phyloP scores from a whole-genome alignment of 2,888 invertebrate species.

The Prosapia bicincta region DNA sequence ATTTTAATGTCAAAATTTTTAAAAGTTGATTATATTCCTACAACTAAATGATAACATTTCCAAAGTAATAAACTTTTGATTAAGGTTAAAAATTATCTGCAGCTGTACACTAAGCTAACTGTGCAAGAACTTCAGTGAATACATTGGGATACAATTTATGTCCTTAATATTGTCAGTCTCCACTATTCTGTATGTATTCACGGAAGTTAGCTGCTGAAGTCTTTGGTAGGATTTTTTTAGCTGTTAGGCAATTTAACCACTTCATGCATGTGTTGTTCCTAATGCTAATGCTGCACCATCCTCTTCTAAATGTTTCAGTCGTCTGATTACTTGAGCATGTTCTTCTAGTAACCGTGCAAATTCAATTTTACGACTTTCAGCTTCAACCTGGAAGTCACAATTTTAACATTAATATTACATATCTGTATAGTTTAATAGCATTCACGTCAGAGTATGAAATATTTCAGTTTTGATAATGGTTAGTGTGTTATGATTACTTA shows the following conservation, averaged over 20 bases:
- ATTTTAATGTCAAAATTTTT: no score
- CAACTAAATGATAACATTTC: no score
- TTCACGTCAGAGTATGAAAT: no score
- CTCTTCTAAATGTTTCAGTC: conserved; percentile 47
- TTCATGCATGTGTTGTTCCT: conserved; percentile 26
- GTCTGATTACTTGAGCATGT: conserved; percentile 48
- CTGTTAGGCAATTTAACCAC: background rate
- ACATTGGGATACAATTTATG: background rate
- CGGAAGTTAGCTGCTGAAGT: background rate
- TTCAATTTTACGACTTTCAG: conserved; percentile 47
- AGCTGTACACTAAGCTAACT: background rate
- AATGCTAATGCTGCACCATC: conserved; percentile 25
- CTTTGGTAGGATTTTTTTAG: background rate
- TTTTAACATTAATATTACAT: background rate
- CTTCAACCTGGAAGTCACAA: conserved; percentile 44
- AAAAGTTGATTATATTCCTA: no score
- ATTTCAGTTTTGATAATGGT: no score
- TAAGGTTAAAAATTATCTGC: background rate
- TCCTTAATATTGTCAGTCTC: background rate
- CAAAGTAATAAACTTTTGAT: no score
- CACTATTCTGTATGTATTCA: background rate
- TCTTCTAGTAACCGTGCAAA: conserved; percentile 48
- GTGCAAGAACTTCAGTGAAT: background rate
- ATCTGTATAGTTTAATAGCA: no score
- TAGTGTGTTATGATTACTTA: no score